Conservation (phyloP, 2,797 vertebrate genomes). For the Danio tinwini region DNA sequence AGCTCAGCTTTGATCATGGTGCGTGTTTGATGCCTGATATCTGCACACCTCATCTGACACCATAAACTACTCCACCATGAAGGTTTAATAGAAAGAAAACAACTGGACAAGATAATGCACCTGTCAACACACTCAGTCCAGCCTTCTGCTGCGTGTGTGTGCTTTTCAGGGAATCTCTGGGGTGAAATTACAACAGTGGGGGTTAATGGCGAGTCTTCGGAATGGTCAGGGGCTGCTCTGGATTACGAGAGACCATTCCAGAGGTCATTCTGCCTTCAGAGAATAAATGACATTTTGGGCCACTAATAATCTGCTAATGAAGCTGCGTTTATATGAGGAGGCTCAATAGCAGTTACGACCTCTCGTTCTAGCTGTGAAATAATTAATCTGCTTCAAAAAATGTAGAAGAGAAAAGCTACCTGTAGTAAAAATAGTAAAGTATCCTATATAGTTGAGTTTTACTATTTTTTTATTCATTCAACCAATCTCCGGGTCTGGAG, state of each 20-base stretch:
- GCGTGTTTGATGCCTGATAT: slow-evolving; percentile 78
- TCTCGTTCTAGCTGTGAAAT: slow-evolving; percentile 57
- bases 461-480: no score
- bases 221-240: slow-evolving; percentile 61
- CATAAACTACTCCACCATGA: slow-evolving; percentile 62
- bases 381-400: slow-evolving; percentile 70
- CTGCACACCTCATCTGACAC: slow-evolving; percentile 73
- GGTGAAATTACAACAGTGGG: slow-evolving; percentile 51
- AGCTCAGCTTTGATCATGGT: slow-evolving; percentile 75
- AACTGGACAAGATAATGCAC: slow-evolving; percentile 64
- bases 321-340: slow-evolving; percentile 69
- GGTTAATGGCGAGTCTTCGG: slow-evolving; percentile 45
- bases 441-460: no score
- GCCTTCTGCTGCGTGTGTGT: slow-evolving; percentile 42
- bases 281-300: slow-evolving; percentile 76
- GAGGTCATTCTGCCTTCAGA: slow-evolving; percentile 65
- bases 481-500: no score
- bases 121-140: slow-evolving; percentile 40
- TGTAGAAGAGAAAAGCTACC: slow-evolving; percentile 62
- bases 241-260: slow-evolving; percentile 56
- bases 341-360: slow-evolving; percentile 60
- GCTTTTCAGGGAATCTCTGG: slow-evolving; percentile 51
- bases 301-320: slow-evolving; percentile 79
- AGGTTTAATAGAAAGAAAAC: slow-evolving; percentile 73
- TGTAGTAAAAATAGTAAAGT: neutral